Percentiles rank a stretch among this genome's conserved stretches.
These are phyloP conservation scores for Chlorodrepanis virens DNA, from an alignment of 2,113 vertebrate species.

Conservation along the genomic window DNA sequence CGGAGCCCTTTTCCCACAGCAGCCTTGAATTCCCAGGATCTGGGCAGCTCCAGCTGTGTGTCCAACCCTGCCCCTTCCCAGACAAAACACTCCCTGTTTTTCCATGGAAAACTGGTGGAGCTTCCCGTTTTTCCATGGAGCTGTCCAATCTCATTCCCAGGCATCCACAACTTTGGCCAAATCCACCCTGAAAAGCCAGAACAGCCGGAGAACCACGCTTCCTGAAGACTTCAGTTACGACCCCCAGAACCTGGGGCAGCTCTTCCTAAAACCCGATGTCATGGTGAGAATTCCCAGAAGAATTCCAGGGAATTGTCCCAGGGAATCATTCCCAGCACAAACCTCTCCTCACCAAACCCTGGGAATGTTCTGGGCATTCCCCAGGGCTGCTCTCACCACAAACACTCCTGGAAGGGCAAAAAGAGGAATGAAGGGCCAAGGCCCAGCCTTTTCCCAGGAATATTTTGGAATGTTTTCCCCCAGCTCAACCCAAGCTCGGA, in stretches of 20 bases:
- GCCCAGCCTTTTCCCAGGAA: not conserved
- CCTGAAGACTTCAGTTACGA: constrained; percentile 88
- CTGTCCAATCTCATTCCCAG: constrained; percentile 59
- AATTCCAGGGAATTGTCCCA: not conserved
- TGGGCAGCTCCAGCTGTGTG: fast-evolving
- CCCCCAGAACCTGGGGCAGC: constrained; percentile 74
- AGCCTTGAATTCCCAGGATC: not conserved
- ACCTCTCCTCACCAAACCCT: not conserved
- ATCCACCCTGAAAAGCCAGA: constrained; percentile 77
- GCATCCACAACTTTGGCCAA: constrained; percentile 79
- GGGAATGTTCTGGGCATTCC: not conserved
- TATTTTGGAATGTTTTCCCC: not conserved
- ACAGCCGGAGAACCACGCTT: constrained; percentile 80
- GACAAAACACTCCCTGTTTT: not conserved
- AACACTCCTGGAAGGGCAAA: too few relatives aligned
- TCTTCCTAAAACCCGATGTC: constrained; percentile 83
- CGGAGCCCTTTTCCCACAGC: not conserved
- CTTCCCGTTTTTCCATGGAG: not conserved
- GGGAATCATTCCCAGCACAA: not conserved
- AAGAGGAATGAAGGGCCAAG: not conserved
- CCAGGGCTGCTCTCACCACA: too few relatives aligned
- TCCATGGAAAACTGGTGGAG: not conserved
- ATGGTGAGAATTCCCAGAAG: constrained; percentile 71
- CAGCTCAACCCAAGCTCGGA: constrained; percentile 70
- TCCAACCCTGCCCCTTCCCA: not conserved